phyloP scores from a whole-genome alignment of 2,888 invertebrate species.

The Megastigmus dorsalis region DNA sequence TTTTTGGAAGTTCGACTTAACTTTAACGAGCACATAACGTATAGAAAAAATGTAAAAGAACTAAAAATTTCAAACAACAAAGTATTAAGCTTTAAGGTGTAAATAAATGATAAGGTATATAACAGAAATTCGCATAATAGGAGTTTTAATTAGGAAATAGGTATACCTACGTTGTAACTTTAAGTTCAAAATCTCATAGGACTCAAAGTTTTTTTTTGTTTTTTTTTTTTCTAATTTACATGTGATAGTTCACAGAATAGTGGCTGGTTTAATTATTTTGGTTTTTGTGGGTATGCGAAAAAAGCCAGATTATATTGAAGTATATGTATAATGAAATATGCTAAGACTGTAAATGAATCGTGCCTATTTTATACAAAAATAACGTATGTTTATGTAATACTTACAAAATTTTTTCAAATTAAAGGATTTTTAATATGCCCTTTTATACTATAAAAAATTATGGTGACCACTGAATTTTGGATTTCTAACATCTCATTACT shows the following conservation, averaged over 20 bases:
- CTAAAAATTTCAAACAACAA: conserved; percentile 39
- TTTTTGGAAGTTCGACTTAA: conserved; percentile 24
- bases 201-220: conserved; percentile 35
- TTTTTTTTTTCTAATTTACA: conserved; percentile 29
- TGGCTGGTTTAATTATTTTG: conserved; percentile 35
- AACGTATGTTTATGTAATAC: conserved; percentile 34
- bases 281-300: conserved; percentile 37
- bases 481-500: no score
- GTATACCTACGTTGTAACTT: conserved; percentile 49
- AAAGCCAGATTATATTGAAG: conserved; percentile 13
- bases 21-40: conserved; percentile 36
- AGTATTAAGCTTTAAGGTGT: conserved; percentile 25
- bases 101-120: conserved; percentile 50
- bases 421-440: neutral
- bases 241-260: conserved; percentile 38
- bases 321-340: conserved; percentile 35
- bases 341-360: conserved; percentile 25
- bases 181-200: conserved; percentile 40
- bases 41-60: conserved; percentile 33
- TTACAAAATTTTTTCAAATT: conserved; percentile 39
- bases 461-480: conserved; percentile 46
- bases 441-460: conserved; percentile 33
- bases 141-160: conserved; percentile 45
- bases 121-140: conserved; percentile 30
- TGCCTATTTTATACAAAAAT: conserved; percentile 19